Evolutionary conservation across 1,140 invertebrate genomes (phyloP), one percentile per base, ranked within the genome.

Genomic region (Drosophila rufa): DNA sequence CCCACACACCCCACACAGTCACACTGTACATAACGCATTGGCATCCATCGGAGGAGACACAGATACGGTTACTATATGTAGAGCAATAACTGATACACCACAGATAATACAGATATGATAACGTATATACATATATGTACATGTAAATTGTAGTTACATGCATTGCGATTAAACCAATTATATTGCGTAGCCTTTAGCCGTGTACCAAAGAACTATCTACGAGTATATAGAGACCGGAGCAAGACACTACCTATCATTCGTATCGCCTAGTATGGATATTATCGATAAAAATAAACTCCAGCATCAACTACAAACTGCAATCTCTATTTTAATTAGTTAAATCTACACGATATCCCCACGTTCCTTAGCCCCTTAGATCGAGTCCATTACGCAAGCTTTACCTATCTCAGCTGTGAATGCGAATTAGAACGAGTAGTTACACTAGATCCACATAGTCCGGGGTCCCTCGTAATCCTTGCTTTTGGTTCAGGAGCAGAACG

Each of bases 181-280:
- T 86, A 86, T 80, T 82, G 79, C 82, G 71, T 86, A 87, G 83
- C 83, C 83, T 80, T 89, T 89, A 89, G 85, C 69, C 80, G 77
- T 89, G 84, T 87, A 87, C 84, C 84, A 89, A 90, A 87, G 77
- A 82, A 75, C 55, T 82, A 79, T 67, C 71, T 51, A 61, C 53
- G 53, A 56, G 53, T 69, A 58, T 46, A 71, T 51, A 55, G 57
- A 36, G 53, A 71, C 61, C 46, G 12, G 38, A 78, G 48, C 50
- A n/a, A 75, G 55, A 61, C 62, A 60, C 75, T 78, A 74, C 68
- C 62, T 67, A 70, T 25, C 70, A 82, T 60, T 69, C 74, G 66
- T 56, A 76, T 55, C 56, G 59, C 30, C 58, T 60, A 69, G 42
- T 40, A 70, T 60, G 59, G 65, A 56, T 82, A 61, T 75, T 57